Percentiles rank a stretch among this genome's conserved stretches.
Conservation (phyloP, 2,113 vertebrate species). For the Heterochromis multidens region DNA sequence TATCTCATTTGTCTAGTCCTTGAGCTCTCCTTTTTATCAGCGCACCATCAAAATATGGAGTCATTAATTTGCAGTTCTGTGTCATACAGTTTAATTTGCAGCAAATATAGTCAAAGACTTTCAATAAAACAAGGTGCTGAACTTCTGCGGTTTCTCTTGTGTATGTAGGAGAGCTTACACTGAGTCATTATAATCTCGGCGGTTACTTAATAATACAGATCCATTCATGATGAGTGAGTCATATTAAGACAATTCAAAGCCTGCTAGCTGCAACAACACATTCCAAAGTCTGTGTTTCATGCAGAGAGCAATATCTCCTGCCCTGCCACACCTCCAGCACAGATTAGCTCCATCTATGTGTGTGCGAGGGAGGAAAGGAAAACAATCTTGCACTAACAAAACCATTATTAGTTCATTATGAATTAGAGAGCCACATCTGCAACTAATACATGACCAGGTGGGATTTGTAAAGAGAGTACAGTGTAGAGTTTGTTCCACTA, state of each 20-base stretch:
- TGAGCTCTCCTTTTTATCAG: slow-evolving; percentile 45
- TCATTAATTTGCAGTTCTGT: slow-evolving; percentile 46
- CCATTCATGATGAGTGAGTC: slow-evolving; percentile 79
- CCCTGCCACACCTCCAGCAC: slow-evolving; percentile 86
- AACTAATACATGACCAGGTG: slow-evolving; percentile 76
- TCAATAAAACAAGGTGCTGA: slow-evolving; percentile 13
- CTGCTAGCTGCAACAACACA: slow-evolving; percentile 63
- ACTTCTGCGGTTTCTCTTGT: slow-evolving; percentile 1
- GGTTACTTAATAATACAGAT: slow-evolving; percentile 87
- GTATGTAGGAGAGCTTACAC: slow-evolving; percentile 14
- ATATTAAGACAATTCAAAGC: slow-evolving; percentile 79
- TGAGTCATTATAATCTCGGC: slow-evolving; percentile 71
- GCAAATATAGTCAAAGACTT: slow-evolving; percentile 19
- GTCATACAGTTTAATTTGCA: slow-evolving; percentile 23
- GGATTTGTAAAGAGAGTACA: slow-evolving; percentile 74
- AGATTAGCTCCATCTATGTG: slow-evolving; percentile 87
- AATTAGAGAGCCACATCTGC: slow-evolving; percentile 94
- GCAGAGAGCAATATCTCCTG: slow-evolving; percentile 84
- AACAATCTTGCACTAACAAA: slow-evolving; percentile 82
- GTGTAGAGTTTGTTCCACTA: slow-evolving; percentile 77
- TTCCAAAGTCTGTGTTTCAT: slow-evolving; percentile 86
- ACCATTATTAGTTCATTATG: slow-evolving; percentile 88
- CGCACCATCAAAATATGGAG: slow-evolving; percentile 38
- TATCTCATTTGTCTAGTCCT: slow-evolving; percentile 26
- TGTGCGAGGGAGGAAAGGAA: slow-evolving; percentile 64